Evolutionary conservation across 2,113 vertebrate species (phyloP).

Genomic region (Archocentrus centrarchus): DNA sequence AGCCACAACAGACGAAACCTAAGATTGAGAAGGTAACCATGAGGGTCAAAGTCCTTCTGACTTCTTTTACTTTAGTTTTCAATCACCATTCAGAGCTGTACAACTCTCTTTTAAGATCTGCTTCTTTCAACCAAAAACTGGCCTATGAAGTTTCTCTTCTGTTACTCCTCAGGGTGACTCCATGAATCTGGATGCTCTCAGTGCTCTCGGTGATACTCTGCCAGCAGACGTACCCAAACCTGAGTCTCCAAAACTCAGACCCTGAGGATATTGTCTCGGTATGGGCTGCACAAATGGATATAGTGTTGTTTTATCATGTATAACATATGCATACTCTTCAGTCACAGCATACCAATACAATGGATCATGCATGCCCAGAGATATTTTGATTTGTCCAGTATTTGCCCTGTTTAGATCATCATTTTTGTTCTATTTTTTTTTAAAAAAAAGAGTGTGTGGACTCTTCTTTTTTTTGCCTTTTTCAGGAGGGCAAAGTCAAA

Average conservation of each 20-base stretch:
- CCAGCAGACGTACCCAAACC: constrained; percentile 54
- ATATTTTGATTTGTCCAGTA: rapidly evolving
- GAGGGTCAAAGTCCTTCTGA: not conserved
- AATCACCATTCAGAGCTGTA: not conserved
- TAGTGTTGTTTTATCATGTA: not conserved
- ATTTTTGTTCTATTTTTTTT: not conserved
- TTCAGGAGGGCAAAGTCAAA: constrained; percentile 66
- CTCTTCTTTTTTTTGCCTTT: not conserved
- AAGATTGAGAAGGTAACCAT: not conserved
- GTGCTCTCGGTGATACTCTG: constrained; percentile 64
- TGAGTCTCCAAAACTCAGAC: constrained; percentile 66
- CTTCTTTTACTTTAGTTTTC: not conserved
- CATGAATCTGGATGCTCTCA: constrained; percentile 70
- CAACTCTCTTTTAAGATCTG: not conserved
- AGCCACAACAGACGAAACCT: not conserved
- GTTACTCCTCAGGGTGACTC: constrained; percentile 44
- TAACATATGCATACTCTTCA: not conserved
- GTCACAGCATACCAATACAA: not conserved
- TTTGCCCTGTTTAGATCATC: not conserved
- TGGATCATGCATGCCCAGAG: not conserved
- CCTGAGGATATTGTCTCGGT: constrained; percentile 69
- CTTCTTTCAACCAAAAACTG: not conserved
- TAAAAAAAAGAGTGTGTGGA: not conserved
- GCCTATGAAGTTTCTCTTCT: not conserved
- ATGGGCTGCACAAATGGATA: constrained; percentile 1